Evolutionary conservation across 92 coral and sea anemone species (phyloP).

Genomic region (Umimayanthus chanpuru): DNA sequence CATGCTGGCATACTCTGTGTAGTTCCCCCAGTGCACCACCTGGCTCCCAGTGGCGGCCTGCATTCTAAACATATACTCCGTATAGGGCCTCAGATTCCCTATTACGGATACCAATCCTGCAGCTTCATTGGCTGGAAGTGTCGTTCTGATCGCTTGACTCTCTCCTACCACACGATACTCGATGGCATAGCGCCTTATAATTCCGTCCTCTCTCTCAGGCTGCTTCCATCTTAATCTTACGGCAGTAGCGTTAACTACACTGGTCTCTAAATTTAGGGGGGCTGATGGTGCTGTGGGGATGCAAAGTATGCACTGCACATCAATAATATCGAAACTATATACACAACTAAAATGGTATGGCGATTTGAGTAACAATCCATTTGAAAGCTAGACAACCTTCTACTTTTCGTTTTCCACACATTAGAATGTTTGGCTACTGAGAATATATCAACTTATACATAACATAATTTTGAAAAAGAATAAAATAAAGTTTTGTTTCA

Average conservation of each 20-base stretch:
- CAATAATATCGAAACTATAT: background rate
- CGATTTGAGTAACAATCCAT: too few species aligned
- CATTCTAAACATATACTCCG: constrained; percentile 70
- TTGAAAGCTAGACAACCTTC: too few species aligned
- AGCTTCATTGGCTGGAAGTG: constrained; percentile 50
- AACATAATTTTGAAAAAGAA: too few species aligned
- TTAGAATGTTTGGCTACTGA: too few species aligned
- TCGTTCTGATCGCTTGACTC: constrained; percentile 44
- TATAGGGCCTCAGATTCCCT: constrained; percentile 61
- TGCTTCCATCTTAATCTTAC: constrained; percentile 68
- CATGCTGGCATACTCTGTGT: constrained; percentile 53
- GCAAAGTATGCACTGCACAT: background rate
- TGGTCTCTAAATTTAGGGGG: constrained; percentile 57
- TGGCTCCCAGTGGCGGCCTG: constrained; percentile 75
- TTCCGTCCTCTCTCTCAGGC: constrained; percentile 79
- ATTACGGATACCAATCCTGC: constrained; percentile 42
- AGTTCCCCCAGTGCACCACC: constrained; percentile 82
- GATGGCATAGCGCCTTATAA: constrained; percentile 71
- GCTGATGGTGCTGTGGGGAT: constrained; percentile 72
- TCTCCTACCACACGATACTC: constrained; percentile 59
- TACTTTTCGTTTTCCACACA: too few species aligned
- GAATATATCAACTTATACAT: too few species aligned
- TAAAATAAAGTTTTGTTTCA: too few species aligned
- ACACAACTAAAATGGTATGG: background rate
- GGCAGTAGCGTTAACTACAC: constrained; percentile 68